Evolutionary conservation across 2,888 invertebrate genomes (phyloP).

Genomic region (Brachyptera risi): DNA sequence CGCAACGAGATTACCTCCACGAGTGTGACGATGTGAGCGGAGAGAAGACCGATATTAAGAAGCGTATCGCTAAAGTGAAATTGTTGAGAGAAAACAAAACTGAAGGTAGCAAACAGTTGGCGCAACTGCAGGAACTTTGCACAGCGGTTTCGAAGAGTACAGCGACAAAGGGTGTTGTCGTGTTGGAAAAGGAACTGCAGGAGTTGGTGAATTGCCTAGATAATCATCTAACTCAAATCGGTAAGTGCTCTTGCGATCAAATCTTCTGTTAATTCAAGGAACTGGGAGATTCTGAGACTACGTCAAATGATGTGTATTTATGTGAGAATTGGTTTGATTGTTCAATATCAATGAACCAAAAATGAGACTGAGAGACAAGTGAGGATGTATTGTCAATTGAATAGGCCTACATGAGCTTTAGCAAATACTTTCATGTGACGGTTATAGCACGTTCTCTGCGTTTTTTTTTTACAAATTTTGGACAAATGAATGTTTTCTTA

Average conservation of each 20-base stretch:
- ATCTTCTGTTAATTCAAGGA: too few species aligned
- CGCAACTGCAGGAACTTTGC: constrained; percentile 64
- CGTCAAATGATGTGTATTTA: too few species aligned
- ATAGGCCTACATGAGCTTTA: too few species aligned
- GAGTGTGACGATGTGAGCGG: constrained; percentile 81
- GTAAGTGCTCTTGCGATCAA: constrained; percentile 43
- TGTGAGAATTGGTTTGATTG: too few species aligned
- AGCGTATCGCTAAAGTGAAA: constrained; percentile 61
- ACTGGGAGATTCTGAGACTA: too few species aligned
- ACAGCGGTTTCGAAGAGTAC: constrained; percentile 70
- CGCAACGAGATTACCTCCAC: constrained; percentile 72
- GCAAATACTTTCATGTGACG: too few species aligned
- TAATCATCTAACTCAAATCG: constrained; percentile 62
- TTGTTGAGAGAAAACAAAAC: constrained; percentile 61
- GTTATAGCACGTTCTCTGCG: too few species aligned
- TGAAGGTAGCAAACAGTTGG: constrained; percentile 61
- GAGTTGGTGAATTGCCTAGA: constrained; percentile 63
- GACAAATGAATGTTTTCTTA: too few species aligned
- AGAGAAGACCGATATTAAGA: constrained; percentile 75
- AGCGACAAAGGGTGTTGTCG: constrained; percentile 70
- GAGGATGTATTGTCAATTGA: too few species aligned
- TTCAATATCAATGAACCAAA: too few species aligned
- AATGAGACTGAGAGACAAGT: too few species aligned
- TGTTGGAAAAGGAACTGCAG: constrained; percentile 67
- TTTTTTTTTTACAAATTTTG: too few species aligned